These are phyloP conservation scores for Tragelaphus buxtoni DNA, from an alignment of 2,113 vertebrate species.

Conservation along the genomic window DNA sequence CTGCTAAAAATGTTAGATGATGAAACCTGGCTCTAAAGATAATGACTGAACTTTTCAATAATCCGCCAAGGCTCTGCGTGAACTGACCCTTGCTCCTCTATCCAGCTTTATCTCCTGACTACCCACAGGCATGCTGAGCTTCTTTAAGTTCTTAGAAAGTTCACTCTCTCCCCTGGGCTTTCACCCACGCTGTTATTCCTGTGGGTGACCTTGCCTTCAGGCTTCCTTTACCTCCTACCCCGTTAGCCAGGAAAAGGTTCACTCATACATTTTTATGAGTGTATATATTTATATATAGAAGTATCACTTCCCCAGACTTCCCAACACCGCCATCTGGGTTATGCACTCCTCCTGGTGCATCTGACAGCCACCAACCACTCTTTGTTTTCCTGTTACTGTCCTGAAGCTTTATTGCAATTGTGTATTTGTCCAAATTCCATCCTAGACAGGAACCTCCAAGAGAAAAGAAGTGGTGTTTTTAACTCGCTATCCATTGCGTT, in stretches of 20 bases:
- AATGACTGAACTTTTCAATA: neutral
- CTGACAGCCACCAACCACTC: fast-evolving
- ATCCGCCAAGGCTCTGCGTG: neutral
- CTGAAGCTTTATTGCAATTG: neutral
- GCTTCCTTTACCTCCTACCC: neutral
- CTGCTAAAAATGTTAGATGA: neutral
- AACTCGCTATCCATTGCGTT: neutral
- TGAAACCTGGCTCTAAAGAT: neutral
- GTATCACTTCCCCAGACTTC: neutral
- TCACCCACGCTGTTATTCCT: neutral
- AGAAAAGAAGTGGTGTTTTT: neutral
- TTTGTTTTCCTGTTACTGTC: neutral
- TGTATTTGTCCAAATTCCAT: neutral
- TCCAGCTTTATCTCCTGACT: neutral
- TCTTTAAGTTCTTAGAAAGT: neutral
- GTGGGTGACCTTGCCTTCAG: neutral
- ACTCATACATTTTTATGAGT: neutral
- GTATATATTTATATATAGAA: neutral
- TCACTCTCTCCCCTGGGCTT: neutral
- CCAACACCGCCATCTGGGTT: neutral
- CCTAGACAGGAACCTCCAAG: neutral
- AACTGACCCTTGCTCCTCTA: neutral
- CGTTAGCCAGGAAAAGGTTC: neutral
- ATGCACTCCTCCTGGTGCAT: neutral
- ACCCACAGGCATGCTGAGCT: neutral